Evolutionary conservation across 92 coral and sea anemone genomes (phyloP).

Genomic region (Pocillopora meandrina): DNA sequence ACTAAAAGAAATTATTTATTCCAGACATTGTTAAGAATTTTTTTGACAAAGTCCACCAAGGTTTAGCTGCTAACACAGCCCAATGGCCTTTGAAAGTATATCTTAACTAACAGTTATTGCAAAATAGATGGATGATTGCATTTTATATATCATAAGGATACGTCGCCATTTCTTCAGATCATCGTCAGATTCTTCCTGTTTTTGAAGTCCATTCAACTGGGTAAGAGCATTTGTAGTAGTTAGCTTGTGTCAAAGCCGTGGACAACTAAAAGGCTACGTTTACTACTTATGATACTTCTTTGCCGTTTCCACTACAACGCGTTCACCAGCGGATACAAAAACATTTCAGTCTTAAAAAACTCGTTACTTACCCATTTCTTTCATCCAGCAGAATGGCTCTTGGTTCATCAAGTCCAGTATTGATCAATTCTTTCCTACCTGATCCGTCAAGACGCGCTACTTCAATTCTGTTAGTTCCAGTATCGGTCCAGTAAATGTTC

Average conservation of each 20-base stretch:
- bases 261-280: too few relatives aligned
- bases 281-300: background rate
- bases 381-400: constrained; percentile 40
- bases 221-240: too few relatives aligned
- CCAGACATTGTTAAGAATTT: too few relatives aligned
- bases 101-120: too few relatives aligned
- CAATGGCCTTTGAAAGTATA: too few relatives aligned
- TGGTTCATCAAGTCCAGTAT: constrained; percentile 30
- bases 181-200: too few relatives aligned
- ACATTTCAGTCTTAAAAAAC: background rate
- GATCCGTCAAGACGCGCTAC: constrained; percentile 62
- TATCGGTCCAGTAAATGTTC: constrained; percentile 76
- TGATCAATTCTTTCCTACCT: constrained; percentile 33
- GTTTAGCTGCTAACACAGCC: background rate
- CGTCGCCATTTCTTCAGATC: too few relatives aligned
- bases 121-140: too few relatives aligned
- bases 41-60: background rate
- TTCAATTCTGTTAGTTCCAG: constrained; percentile 55
- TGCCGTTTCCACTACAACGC: background rate
- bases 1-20: background rate
- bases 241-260: too few relatives aligned
- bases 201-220: too few relatives aligned
- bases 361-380: constrained; percentile 34
- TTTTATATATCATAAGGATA: too few relatives aligned
- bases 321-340: background rate